Percentiles rank a stretch among this genome's conserved stretches.
phyloP scores from a whole-genome alignment of 1,140 invertebrate genomes.

The Lepidurus arcticus region DNA sequence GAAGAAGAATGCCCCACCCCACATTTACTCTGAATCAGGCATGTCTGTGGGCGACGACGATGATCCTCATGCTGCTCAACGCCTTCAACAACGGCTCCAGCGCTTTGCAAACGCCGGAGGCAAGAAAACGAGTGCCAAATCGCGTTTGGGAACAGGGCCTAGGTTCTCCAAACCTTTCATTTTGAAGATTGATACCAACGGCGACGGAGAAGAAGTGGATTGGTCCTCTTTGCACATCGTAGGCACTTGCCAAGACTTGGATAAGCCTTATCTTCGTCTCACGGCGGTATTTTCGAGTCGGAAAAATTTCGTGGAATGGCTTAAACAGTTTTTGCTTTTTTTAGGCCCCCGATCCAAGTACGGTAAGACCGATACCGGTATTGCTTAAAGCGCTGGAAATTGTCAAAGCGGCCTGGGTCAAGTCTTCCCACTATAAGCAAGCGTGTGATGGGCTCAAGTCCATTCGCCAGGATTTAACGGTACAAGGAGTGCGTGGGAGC shows the following conservation, averaged over 20 bases:
- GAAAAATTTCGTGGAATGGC: not conserved
- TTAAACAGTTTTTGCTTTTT: constrained; percentile 36
- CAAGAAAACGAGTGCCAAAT: constrained; percentile 1
- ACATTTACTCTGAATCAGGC: constrained; percentile 64
- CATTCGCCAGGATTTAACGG: constrained; percentile 95
- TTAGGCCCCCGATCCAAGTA: constrained; percentile 82
- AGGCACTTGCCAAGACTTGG: constrained; percentile 83
- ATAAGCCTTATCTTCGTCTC: constrained; percentile 89
- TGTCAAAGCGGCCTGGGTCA: constrained; percentile 84
- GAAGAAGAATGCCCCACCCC: constrained; percentile 49
- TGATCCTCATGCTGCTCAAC: constrained; percentile 62
- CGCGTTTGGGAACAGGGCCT: not conserved
- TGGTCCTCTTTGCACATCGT: constrained; percentile 80
- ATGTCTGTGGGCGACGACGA: constrained; percentile 46
- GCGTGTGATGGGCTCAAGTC: constrained; percentile 97
- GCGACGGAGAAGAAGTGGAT: constrained; percentile 61
- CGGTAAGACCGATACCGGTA: constrained; percentile 81
- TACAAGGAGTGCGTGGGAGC: constrained; percentile 86
- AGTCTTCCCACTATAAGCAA: constrained; percentile 88
- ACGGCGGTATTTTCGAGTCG: constrained; percentile 61
- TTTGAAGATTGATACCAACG: constrained; percentile 38
- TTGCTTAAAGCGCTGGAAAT: constrained; percentile 72
- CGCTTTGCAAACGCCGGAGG: not conserved
- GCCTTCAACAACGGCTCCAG: constrained; percentile 57
- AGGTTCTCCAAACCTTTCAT: not conserved